phyloP scores from a whole-genome alignment of 2,113 vertebrate genomes.

The Pao palembangensis region DNA sequence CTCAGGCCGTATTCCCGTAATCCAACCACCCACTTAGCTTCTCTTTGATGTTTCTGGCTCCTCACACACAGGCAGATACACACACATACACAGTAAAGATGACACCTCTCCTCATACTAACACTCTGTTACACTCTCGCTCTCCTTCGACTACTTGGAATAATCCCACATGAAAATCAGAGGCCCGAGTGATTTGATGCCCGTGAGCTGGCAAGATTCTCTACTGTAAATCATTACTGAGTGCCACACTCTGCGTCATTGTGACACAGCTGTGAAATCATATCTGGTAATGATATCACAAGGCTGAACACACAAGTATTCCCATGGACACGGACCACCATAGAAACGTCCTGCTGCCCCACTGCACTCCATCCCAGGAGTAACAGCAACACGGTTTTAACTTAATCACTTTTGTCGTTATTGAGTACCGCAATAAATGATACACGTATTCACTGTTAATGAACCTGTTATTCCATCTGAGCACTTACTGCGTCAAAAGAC shows the following conservation, averaged over 20 bases:
- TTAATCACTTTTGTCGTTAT: too few species aligned
- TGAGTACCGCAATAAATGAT: too few species aligned
- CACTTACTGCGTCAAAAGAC: too few species aligned
- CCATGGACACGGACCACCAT: background rate
- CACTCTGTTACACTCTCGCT: constrained; percentile 6
- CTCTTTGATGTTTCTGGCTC: constrained; percentile 46
- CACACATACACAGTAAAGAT: constrained; percentile 16
- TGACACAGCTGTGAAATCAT: too few species aligned
- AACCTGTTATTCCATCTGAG: too few species aligned
- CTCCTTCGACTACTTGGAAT: constrained; percentile 8
- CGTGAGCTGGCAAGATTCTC: background rate
- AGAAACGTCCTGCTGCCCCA: too few species aligned
- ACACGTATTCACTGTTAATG: too few species aligned
- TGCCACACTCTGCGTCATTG: too few species aligned
- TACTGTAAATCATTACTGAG: background rate
- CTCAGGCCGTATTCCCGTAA: constrained; percentile 23
- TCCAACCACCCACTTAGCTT: constrained; percentile 20
- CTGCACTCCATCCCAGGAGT: background rate
- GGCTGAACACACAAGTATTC: constrained; percentile 5
- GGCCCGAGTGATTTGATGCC: too few species aligned
- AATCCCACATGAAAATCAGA: constrained; percentile 14
- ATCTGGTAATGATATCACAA: constrained; percentile 20
- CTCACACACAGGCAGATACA: constrained; percentile 20
- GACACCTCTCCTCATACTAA: constrained; percentile 9
- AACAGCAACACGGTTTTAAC: background rate